Base-by-base conservation (phyloP, 1,140 invertebrate species). In the Atta colombica region DNA sequence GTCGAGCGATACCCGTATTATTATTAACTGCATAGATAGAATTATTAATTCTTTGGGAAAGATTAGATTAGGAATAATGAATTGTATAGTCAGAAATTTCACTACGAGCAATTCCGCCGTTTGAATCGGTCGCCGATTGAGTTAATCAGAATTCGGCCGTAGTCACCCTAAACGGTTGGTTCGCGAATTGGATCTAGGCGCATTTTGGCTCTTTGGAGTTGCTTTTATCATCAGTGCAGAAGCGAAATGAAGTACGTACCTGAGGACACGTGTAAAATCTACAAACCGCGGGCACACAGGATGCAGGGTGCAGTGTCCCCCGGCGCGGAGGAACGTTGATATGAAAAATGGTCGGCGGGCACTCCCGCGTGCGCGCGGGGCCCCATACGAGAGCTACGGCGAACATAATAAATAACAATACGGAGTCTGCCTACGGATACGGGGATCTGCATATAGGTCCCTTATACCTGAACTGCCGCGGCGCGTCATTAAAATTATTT, bases 401-500 rank as follows among this genome's bases (percentile, higher is more conserved):
- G 90, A 78, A 92, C 85, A 91, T 92, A 93, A 94, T 93, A 93
- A 93, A 93, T 93, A 93, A 93, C 85, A 92, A 93, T 93, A 92
- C 92, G 88, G 72, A 92, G 92, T 87, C 91, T 93, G 93, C 88
- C 92, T 92, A 92, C 89, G 93, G 93, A 90, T 87, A 92, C 90
- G 74, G 77, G 86, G 65, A 77, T 71, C 39, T 66, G 80, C 77
- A 82, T 84, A 89, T 90, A 92, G 66, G 88, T 91, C 87, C 85
- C 91, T 92, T 91, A 93, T 93, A 93, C 90, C 89, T 89, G 87
- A 93, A 91, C 92, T 92, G 93, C 92, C 91, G 91, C 89, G 91
- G 91, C 88, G 91, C 92, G 93, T 94, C 93, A 94, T 94, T 94
- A 94, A 94, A 94, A 93, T 94, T 94, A 94, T 94, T 94, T 94